Evolutionary conservation across 2,888 invertebrate species (phyloP), one percentile per base, ranked within the genome.

Genomic region (Andrena bucephala): DNA sequence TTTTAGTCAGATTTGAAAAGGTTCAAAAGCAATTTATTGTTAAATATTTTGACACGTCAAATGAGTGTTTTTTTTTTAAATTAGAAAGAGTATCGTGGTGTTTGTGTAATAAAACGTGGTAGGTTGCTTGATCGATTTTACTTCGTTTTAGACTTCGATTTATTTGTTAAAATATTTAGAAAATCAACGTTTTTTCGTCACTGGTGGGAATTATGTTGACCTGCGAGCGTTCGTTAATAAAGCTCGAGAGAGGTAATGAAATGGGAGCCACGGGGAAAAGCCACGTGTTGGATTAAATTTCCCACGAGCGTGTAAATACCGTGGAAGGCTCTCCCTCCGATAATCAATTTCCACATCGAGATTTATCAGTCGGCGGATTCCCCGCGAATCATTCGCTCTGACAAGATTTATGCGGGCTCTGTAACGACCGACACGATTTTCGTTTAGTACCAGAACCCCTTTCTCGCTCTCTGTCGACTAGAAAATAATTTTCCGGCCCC

Each of bases 321-420:
- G 57, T 69, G 50, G 73, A 77, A 71, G 77, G 63, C 76, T 68
- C 67, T 20, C 57, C 62, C 66, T 68, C 65, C 81, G 75, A 85
- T 87, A 83, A 87, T 85, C 87, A 85, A 87, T 87, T 84, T 81
- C 67, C 67, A 57, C 72, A 73, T 83, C 70, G 79, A 79, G 81
- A 85, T 87, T 85, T 85, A 87, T 87, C 86, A 83, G 69, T 78
- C 77, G 66, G 33, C 29, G 54, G 33, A 67, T 59, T 73, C 72
- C 52, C 75, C 42, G 65, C 81, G 73, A 73, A 86, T 83, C 84
- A 84, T 81, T 86, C 77, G 83, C 63, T 76, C 72, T 68, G 77
- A 70, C 73, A 80, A 83, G 84, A 87, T 87, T 87, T 87, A 86
- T 84, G 60, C 67, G 57, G 65, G 52, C 70, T 48, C 60, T 66